phyloP scores from a whole-genome alignment of 2,797 vertebrate genomes.

The Anas bahamensis region DNA sequence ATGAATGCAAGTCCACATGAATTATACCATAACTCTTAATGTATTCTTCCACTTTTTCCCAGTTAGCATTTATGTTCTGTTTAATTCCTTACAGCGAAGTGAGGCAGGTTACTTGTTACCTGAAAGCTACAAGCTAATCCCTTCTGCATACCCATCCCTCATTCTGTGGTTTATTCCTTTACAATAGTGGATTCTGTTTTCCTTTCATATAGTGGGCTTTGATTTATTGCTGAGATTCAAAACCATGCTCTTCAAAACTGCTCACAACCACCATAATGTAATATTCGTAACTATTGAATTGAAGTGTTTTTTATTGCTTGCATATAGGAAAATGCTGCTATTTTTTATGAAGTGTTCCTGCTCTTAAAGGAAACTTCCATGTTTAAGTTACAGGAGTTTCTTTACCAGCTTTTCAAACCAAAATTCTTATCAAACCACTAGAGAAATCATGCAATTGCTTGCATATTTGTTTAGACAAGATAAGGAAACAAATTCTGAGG shows the following conservation, averaged over 20 bases:
- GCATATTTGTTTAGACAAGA: neutral
- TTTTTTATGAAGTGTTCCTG: neutral
- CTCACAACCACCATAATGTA: neutral
- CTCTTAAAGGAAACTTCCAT: neutral
- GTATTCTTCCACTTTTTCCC: neutral
- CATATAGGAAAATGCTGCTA: neutral
- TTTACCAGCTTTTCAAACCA: neutral
- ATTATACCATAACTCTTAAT: neutral
- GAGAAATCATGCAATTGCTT: fast-evolving
- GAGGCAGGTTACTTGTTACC: neutral
- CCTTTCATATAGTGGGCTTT: neutral
- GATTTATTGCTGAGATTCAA: neutral
- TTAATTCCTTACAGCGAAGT: neutral
- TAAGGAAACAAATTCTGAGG: neutral
- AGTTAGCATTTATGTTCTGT: neutral
- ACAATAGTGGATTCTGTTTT: neutral
- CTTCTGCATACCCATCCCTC: neutral
- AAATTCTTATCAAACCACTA: neutral
- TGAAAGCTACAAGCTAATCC: neutral
- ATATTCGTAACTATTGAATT: neutral
- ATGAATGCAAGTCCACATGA: neutral
- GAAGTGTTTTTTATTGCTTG: neutral
- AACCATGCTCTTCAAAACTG: neutral
- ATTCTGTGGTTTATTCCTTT: neutral
- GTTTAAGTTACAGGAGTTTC: neutral